These are phyloP conservation scores for Sarcophaga bullata DNA, from an alignment of 1,140 invertebrate genomes.

Conservation along the genomic window DNA sequence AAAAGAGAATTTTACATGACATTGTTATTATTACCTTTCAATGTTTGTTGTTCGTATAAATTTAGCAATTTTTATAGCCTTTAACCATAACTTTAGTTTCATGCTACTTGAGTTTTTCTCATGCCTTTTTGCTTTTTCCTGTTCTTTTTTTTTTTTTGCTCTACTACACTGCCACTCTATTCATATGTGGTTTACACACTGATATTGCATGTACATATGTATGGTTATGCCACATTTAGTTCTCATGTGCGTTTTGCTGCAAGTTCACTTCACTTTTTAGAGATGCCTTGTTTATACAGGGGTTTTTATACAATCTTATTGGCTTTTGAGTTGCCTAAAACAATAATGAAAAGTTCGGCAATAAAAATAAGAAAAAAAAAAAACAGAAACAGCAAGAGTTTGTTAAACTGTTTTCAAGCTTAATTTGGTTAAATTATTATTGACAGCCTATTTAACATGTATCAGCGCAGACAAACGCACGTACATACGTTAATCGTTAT, in stretches of 20 bases:
- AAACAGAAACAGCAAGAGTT: background rate
- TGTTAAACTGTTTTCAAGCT: slow-evolving; percentile 22
- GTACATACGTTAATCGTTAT: background rate
- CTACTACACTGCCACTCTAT: background rate
- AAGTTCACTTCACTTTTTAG: background rate
- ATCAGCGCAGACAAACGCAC: slow-evolving; percentile 2
- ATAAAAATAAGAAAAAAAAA: background rate
- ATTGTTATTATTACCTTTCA: slow-evolving; percentile 39
- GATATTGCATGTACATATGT: background rate
- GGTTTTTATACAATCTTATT: background rate
- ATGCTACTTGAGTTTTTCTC: slow-evolving; percentile 29
- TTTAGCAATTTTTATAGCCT: slow-evolving; percentile 40
- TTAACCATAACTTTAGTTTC: slow-evolving; percentile 36
- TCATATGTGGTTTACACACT: background rate
- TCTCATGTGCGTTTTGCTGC: slow-evolving; percentile 15
- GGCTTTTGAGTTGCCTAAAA: too few species aligned
- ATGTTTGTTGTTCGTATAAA: slow-evolving; percentile 25
- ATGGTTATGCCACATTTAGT: background rate
- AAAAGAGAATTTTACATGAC: slow-evolving; percentile 33
- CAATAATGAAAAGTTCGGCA: too few species aligned
- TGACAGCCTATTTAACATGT: slow-evolving; percentile 38
- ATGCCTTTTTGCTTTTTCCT: background rate
- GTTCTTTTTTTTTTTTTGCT: too few species aligned
- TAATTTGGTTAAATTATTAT: slow-evolving; percentile 38
- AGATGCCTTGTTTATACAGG: background rate